A percentile compares a stretch with the other conserved stretches of the same genome.
Conservation (phyloP, 2,113 vertebrate genomes). For the Enhydra lutris region DNA sequence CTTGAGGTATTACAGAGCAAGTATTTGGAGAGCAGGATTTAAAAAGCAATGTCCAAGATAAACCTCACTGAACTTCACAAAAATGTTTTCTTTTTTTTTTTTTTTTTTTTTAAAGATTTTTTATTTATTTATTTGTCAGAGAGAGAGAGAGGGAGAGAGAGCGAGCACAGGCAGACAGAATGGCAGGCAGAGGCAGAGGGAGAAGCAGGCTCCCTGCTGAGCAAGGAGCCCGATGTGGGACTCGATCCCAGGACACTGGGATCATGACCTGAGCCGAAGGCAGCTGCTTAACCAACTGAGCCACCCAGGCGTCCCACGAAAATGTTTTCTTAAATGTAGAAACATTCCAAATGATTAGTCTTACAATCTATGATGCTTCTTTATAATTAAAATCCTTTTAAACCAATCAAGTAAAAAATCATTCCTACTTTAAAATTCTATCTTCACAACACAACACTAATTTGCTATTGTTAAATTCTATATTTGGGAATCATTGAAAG, state of each 20-base stretch:
- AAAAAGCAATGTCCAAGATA: background rate
- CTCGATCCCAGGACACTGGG: too few species aligned
- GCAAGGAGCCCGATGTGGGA: too few species aligned
- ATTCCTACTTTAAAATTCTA: background rate
- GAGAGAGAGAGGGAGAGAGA: too few species aligned
- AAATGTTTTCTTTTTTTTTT: background rate
- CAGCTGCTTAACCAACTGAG: too few species aligned
- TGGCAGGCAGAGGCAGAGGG: too few species aligned
- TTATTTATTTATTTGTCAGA: too few species aligned
- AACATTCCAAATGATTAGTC: background rate
- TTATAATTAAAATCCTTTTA: constrained; percentile 47
- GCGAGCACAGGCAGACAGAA: too few species aligned
- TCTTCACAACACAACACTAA: background rate
- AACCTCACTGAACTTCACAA: background rate
- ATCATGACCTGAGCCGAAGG: too few species aligned
- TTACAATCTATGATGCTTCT: background rate
- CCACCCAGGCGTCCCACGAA: too few species aligned
- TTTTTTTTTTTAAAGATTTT: too few species aligned
- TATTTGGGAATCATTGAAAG: constrained; percentile 2
- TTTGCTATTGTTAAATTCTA: constrained; percentile 48
- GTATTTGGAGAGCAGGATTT: background rate
- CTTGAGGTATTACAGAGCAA: background rate
- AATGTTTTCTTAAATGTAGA: background rate
- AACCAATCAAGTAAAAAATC: constrained; percentile 35
- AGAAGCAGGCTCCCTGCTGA: too few species aligned